phyloP scores from a whole-genome alignment of 2,113 vertebrate species.

The Chaetops frenatus region DNA sequence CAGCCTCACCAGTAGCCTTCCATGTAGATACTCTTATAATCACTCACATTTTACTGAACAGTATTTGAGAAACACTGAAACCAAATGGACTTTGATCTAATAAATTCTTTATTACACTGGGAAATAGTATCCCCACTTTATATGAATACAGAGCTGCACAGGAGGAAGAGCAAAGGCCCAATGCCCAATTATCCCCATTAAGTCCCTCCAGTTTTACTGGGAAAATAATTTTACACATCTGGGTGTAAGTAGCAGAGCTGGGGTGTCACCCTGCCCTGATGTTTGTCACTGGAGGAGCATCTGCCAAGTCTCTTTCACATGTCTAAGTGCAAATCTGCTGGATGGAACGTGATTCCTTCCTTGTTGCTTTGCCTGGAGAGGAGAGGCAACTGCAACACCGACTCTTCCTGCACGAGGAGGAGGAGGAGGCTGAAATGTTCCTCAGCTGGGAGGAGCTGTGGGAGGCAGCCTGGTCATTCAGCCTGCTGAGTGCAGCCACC shows the following conservation, averaged over 20 bases:
- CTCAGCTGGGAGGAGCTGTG: neutral
- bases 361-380: neutral
- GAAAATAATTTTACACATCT: neutral
- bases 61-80: neutral
- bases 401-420: accelerated
- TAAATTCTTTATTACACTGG: neutral
- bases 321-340: neutral
- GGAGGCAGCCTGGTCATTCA: neutral
- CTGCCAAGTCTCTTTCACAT: neutral
- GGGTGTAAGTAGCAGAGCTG: neutral
- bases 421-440: neutral
- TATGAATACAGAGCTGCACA: neutral
- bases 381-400: neutral
- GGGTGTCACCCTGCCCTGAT: neutral
- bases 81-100: neutral
- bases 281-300: neutral
- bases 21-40: neutral
- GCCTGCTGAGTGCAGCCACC: neutral
- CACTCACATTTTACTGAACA: neutral
- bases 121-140: neutral
- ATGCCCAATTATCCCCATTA: neutral
- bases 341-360: neutral
- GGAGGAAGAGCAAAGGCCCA: neutral
- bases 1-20: neutral
- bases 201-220: neutral